Base-by-base conservation (phyloP, 2,888 invertebrate species). In the Tiliacea citrago region DNA sequence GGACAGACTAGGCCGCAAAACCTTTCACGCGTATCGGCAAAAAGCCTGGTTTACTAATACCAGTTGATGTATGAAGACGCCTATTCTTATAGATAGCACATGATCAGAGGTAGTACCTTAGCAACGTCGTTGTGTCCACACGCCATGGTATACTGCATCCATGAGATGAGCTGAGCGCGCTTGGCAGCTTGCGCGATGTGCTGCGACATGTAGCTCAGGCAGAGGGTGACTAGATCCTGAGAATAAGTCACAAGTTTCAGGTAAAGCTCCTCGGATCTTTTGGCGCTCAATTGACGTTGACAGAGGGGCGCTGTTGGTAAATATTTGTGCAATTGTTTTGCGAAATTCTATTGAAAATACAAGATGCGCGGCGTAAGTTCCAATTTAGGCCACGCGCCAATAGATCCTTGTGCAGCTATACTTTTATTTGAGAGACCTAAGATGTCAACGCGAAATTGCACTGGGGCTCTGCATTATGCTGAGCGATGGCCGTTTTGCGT, bases 61-160 rank as follows among this genome's bases (percentile, higher is more conserved):
- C 42, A 45, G 21, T 16, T 21, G 29, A 1, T 35, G 35, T 45
- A 4, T 16, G 29, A 35, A 10, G 1, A 13, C 7, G 49, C 5
- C 2, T n/a, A 53, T 29, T 45, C 13, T n/a, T 35, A 8, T 29
- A 45, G 24, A 55, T 24, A 47, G 12, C 18, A 42, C 10, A 35
- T 16, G 3, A 42, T 47, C 21, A 47, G 10, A 35, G 6, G 42
- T n/a, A 10, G 24, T 89, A 97, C 97, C 95, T 95, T 96, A 8
- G 98, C 97, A 12, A 98, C 97, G 51, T 97, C 96, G 57, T 96
- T 94, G 90, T 98, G 99, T 42, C 98, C 98, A 91, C 99, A 98
- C 9, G 98, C 97, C 86, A 98, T 97, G 0, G 98, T 98, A 92
- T 99, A 99, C 92, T 99, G 99, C 91, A 99, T 97, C 99, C 99